Evolutionary conservation across 2,888 invertebrate species (phyloP).

Genomic region (Caradrina clavipalpis): DNA sequence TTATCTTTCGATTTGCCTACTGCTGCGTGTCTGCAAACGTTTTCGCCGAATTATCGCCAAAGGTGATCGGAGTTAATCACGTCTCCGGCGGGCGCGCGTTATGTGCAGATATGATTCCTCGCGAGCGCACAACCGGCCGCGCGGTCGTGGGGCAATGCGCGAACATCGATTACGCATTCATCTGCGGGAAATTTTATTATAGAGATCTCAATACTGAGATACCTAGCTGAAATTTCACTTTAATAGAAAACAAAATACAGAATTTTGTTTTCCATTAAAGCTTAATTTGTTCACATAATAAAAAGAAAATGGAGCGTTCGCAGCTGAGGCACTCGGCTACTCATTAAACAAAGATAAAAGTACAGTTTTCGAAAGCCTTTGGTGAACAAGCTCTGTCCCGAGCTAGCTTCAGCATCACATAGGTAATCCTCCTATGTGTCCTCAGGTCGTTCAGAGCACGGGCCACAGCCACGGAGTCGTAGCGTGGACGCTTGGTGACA

Average conservation of each 20-base stretch:
- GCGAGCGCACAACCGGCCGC: neutral
- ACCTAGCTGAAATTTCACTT: neutral
- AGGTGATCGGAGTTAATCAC: slow-evolving; percentile 40
- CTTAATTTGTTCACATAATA: neutral
- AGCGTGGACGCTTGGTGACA: neutral
- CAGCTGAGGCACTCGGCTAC: neutral
- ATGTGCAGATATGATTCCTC: slow-evolving; percentile 22
- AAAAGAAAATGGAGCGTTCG: neutral
- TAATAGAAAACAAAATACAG: neutral
- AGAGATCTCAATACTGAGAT: neutral
- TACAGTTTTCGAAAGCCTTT: neutral
- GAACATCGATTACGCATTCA: slow-evolving; percentile 21
- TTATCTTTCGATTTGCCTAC: slow-evolving; percentile 8
- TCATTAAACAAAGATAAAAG: neutral
- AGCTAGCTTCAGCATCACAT: neutral
- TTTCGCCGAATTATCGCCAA: slow-evolving; percentile 42
- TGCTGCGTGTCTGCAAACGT: slow-evolving; percentile 4
- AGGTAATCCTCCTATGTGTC: slow-evolving; percentile 8
- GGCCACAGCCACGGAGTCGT: neutral
- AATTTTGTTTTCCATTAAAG: too few species aligned
- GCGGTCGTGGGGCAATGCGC: slow-evolving; percentile 6
- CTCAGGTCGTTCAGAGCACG: slow-evolving; percentile 16
- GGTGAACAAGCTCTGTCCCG: neutral
- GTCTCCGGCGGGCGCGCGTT: slow-evolving; percentile 11
- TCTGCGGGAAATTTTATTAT: slow-evolving; percentile 17